Percentiles rank a stretch among this genome's conserved stretches.
Evolutionary conservation across 2,113 vertebrate genomes (phyloP).

Genomic region (Uria aalge): DNA sequence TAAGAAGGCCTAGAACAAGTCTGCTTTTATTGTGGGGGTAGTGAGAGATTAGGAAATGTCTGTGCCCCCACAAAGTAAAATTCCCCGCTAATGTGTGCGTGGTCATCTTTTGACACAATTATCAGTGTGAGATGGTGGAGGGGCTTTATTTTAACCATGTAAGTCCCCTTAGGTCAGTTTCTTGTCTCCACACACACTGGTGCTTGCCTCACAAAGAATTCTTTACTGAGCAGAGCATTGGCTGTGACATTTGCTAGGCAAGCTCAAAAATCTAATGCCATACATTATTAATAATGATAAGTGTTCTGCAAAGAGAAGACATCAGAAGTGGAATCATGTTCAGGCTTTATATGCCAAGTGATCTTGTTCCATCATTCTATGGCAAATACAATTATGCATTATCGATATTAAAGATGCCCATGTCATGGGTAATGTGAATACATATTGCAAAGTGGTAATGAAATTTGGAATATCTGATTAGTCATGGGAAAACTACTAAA

Average conservation of each 20-base stretch:
- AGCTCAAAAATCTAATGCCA: neutral
- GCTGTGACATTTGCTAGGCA: neutral
- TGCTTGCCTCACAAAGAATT: neutral
- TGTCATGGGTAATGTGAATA: conserved; percentile 8
- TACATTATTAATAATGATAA: conserved; percentile 14
- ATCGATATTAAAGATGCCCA: neutral
- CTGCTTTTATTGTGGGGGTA: neutral
- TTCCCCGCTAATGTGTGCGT: neutral
- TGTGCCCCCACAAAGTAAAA: neutral
- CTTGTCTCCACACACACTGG: neutral
- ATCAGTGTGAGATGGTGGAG: neutral
- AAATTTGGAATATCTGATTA: conserved; percentile 24
- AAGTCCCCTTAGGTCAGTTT: neutral
- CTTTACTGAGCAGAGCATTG: neutral
- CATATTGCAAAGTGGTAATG: neutral
- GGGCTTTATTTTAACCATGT: fast-evolving
- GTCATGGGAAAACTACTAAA: neutral
- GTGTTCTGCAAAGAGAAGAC: neutral
- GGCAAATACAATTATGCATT: neutral
- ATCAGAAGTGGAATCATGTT: neutral
- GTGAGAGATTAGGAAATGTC: neutral
- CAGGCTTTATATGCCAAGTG: neutral
- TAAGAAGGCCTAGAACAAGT: neutral
- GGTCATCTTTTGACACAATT: neutral
- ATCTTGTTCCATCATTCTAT: neutral